Conservation (phyloP, 2,888 invertebrate species). For the Eilema caniola region DNA sequence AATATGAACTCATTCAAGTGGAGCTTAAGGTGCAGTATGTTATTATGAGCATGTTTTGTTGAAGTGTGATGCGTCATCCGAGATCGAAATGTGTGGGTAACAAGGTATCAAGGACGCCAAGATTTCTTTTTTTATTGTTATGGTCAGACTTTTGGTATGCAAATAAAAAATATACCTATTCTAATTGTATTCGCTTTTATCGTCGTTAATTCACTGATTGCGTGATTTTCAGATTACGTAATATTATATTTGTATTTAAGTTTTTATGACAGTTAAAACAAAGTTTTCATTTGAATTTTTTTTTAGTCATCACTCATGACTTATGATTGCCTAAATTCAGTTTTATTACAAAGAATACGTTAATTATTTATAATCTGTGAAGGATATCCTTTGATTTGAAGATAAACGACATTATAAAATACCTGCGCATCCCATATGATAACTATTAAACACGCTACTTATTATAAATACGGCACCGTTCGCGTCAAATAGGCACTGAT, state of each 20-base stretch:
- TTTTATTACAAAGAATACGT: background rate
- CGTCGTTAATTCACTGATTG: constrained; percentile 41
- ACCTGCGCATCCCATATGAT: background rate
- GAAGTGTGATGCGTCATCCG: constrained; percentile 69
- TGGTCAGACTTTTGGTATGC: constrained; percentile 69
- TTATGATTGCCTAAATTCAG: constrained; percentile 1
- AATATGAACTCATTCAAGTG: constrained; percentile 39
- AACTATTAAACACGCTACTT: too few species aligned
- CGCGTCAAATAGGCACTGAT: background rate
- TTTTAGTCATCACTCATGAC: background rate
- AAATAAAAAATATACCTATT: constrained; percentile 65
- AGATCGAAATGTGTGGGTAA: constrained; percentile 75
- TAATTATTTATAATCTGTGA: background rate
- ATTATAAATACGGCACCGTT: background rate
- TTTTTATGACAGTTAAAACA: background rate
- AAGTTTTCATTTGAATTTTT: background rate
- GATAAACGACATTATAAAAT: background rate
- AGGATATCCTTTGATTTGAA: background rate
- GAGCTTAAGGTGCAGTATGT: constrained; percentile 37
- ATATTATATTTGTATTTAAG: background rate
- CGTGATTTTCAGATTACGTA: constrained; percentile 15
- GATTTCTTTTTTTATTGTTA: constrained; percentile 66
- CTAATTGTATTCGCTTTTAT: constrained; percentile 56
- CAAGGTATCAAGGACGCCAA: constrained; percentile 77
- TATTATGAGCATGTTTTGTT: constrained; percentile 46